These are phyloP conservation scores for Meda fulgida DNA, from an alignment of 2,797 vertebrate genomes.

Conservation along the genomic window DNA sequence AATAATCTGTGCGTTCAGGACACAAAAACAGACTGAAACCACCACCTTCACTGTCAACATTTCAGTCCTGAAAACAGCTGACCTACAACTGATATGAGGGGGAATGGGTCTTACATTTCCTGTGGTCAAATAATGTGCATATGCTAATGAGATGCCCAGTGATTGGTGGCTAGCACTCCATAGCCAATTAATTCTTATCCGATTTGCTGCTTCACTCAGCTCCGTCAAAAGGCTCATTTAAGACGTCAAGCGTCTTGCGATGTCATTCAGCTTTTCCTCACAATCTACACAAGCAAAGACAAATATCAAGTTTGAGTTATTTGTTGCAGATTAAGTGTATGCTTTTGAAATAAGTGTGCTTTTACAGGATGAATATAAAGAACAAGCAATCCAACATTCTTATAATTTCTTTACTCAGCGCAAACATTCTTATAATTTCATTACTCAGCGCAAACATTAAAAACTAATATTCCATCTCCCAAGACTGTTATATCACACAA, in stretches of 20 bases:
- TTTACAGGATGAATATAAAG: background rate
- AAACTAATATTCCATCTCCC: background rate
- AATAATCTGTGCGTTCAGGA: constrained; percentile 13
- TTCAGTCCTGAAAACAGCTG: background rate
- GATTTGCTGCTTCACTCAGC: background rate
- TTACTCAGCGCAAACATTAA: background rate
- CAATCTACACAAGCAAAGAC: background rate
- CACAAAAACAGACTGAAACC: background rate
- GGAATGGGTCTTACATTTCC: background rate
- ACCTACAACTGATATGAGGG: background rate
- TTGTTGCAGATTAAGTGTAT: background rate
- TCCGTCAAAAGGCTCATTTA: constrained; percentile 8
- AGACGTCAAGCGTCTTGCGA: background rate
- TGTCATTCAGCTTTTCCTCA: background rate
- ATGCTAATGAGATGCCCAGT: background rate
- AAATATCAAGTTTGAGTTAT: background rate
- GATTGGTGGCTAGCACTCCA: background rate
- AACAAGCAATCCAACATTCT: background rate
- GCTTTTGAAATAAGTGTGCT: background rate
- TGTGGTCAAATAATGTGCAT: background rate
- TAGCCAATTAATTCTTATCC: background rate
- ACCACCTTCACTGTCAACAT: constrained; percentile 29
- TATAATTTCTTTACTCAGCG: too few relatives aligned
- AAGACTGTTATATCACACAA: background rate
- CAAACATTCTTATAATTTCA: too few relatives aligned